These are phyloP conservation scores for Spheniscus mendiculus DNA, from an alignment of 2,113 vertebrate species.

Conservation along the genomic window DNA sequence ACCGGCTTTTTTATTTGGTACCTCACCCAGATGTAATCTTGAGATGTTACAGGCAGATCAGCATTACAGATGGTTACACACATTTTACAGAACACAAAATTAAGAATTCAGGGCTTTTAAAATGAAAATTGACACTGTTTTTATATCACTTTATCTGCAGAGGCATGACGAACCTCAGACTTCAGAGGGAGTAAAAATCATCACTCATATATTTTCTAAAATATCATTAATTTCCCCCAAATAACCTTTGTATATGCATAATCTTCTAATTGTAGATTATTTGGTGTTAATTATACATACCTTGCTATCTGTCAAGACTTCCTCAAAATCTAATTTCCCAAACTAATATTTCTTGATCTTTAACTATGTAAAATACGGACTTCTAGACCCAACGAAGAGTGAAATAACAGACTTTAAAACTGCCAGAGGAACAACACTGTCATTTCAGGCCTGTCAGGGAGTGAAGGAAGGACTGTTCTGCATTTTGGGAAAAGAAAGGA, in stretches of 20 bases:
- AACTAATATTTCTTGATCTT: conserved; percentile 4
- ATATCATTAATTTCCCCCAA: neutral
- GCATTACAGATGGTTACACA: neutral
- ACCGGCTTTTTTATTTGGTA: neutral
- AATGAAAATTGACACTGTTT: neutral
- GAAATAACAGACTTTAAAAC: conserved; percentile 13
- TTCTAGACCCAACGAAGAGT: neutral
- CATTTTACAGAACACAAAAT: neutral
- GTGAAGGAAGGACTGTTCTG: neutral
- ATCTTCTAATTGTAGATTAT: neutral
- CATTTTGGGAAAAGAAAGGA: neutral
- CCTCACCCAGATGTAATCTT: neutral
- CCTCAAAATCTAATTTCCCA: neutral
- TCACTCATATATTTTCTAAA: neutral
- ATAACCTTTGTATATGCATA: neutral
- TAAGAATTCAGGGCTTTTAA: neutral
- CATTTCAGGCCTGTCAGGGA: neutral
- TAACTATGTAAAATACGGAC: neutral
- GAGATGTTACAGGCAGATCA: neutral
- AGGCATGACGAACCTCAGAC: neutral
- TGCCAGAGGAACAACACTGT: neutral
- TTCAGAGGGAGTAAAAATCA: neutral
- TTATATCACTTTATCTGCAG: neutral
- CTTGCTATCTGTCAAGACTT: neutral
- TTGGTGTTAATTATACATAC: neutral